phyloP scores from a whole-genome alignment of 2,888 invertebrate genomes.

The Epirrita christyi region DNA sequence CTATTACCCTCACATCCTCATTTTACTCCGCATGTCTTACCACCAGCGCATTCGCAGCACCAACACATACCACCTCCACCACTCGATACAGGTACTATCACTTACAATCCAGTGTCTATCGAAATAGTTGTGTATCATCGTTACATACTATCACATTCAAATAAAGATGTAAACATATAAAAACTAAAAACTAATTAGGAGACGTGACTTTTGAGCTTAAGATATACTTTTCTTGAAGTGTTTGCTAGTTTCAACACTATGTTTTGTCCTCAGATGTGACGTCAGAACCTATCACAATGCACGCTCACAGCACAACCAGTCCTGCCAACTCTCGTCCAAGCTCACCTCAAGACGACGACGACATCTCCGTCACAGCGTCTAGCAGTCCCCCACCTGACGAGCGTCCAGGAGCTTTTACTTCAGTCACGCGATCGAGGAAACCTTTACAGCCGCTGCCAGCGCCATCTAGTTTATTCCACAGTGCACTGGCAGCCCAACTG shows the following conservation, averaged over 20 bases:
- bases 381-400: constrained; percentile 80
- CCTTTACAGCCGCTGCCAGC: constrained; percentile 76
- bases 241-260: neutral
- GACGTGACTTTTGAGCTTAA: no score
- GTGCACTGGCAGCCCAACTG: constrained; percentile 87
- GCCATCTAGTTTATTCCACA: constrained; percentile 79
- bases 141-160: no score
- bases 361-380: constrained; percentile 87
- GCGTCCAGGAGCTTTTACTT: constrained; percentile 83
- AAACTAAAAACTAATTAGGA: no score
- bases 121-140: no score
- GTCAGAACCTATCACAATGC: constrained; percentile 76
- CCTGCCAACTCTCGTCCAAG: constrained; percentile 87
- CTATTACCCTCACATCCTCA: constrained; percentile 82
- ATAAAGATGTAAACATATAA: no score
- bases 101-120: neutral
- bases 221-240: neutral
- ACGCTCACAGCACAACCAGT: constrained; percentile 89
- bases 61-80: constrained; percentile 76
- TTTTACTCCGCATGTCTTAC: constrained; percentile 84
- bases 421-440: constrained; percentile 74
- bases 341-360: constrained; percentile 85
- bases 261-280: constrained; percentile 61
- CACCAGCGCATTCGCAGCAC: constrained; percentile 79
- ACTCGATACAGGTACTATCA: constrained; percentile 73